Evolutionary conservation across 1,140 invertebrate species (phyloP), one percentile per base, ranked within the genome.

Genomic region (Drosophila murphyi): DNA sequence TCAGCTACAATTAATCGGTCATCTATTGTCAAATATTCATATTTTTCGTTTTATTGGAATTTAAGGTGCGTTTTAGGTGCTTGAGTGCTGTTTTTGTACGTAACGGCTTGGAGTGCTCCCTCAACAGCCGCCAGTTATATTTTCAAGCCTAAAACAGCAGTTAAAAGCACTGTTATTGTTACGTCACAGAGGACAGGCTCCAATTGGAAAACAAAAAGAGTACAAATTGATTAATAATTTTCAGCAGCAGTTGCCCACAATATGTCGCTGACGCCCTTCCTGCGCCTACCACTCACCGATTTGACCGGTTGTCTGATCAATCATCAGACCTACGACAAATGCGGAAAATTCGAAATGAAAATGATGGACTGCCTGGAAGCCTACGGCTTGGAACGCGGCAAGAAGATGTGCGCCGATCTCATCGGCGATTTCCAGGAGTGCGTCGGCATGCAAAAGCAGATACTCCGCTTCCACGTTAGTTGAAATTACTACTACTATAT

Each of bases 311-410:
- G 93, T 34, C 60, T 96, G 10, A 69, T 95, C 10, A 95, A 94
- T 69, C 94, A 95, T 80, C 96, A 96, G 85, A 87, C 93, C 75
- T 92, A 94, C 72, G 93, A 94, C 6, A 82, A 81, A 20, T 97
- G 96, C 89, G 94, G 93, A 37, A 93, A 94, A 61, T 93, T 96
- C 69, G 96, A 97, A 91, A 92, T 95, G 87, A 93, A 94, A 12
- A 93, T 94, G 59, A 94, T 96, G 87, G 95, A 96, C 63, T 97
- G 96, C 86, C 74, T 96, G 5, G 96, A 96, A 88, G 96, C 96
- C 2, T 97, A 97, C 79, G 96, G 96, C 4, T 70, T 94, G 7
- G 93, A 94, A 8, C 92, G 93, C 39, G 95, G 94, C 0, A 74
- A 93, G 51, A 73, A 85, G 7, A 94, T 95, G 75, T 97, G 96